These are phyloP conservation scores for Accipiter cooperii DNA, from an alignment of 2,113 vertebrate genomes.

Conservation along the genomic window DNA sequence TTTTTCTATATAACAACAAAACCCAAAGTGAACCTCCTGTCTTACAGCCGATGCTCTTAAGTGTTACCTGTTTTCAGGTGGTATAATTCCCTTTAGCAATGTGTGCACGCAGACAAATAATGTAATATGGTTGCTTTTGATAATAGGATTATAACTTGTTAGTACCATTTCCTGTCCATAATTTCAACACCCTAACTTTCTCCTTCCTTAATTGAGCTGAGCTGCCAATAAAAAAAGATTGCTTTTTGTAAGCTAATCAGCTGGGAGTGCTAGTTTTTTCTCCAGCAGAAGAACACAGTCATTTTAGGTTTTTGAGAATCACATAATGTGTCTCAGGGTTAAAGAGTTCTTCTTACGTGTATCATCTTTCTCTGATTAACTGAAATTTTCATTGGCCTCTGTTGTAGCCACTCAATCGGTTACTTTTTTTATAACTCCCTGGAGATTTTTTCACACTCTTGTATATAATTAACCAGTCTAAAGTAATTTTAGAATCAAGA, in stretches of 20 bases:
- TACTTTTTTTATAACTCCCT: not conserved
- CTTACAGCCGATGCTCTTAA: not conserved
- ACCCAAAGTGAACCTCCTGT: not conserved
- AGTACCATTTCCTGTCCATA: not conserved
- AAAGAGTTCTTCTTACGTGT: not conserved
- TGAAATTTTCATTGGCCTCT: not conserved
- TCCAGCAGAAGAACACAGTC: not conserved
- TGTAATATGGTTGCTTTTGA: not conserved
- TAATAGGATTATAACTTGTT: not conserved
- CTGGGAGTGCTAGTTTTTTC: not conserved
- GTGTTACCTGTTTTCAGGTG: not conserved
- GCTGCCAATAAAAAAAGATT: not conserved
- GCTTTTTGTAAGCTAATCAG: not conserved
- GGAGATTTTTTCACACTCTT: not conserved
- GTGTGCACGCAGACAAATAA: not conserved
- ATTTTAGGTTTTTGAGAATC: not conserved
- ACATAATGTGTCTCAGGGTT: not conserved
- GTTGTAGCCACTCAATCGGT: not conserved
- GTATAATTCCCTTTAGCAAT: not conserved
- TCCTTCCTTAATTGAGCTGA: not conserved
- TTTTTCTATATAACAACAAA: not conserved
- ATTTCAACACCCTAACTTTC: not conserved
- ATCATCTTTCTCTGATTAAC: not conserved
- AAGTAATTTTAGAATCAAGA: not conserved
- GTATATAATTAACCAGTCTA: not conserved